Conservation (phyloP, 2,888 invertebrate genomes). For the Dasysyrphus tricinctus region DNA sequence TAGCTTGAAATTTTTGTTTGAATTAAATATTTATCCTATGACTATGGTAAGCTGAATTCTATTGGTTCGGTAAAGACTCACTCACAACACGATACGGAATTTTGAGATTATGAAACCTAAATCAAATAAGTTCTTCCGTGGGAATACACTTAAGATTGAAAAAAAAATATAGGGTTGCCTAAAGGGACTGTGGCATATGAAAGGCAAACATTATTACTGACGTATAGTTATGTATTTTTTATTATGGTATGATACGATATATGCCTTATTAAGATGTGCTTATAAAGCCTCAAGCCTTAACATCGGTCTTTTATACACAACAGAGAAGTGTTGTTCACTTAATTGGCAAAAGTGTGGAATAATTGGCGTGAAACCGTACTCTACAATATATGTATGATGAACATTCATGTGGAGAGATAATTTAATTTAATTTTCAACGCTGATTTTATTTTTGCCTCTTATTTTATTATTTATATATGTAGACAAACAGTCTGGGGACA, state of each 20-base stretch:
- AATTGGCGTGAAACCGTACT: slow-evolving; percentile 59
- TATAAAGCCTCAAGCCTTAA: not conserved
- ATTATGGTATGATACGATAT: not conserved
- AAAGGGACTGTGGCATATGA: slow-evolving; percentile 1
- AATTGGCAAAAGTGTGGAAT: slow-evolving; percentile 67
- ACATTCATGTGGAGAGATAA: slow-evolving; percentile 24
- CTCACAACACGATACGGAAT: not conserved
- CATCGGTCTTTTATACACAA: slow-evolving; percentile 35
- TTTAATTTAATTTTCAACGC: slow-evolving; percentile 60
- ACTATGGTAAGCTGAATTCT: slow-evolving; percentile 13
- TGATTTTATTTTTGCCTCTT: slow-evolving; percentile 34
- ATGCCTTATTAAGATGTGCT: not conserved
- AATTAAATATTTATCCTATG: slow-evolving; percentile 61
- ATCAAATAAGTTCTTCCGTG: slow-evolving; percentile 41
- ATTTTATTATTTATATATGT: not conserved
- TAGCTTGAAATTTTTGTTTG: slow-evolving; percentile 21
- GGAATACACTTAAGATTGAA: slow-evolving; percentile 11
- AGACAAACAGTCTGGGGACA: slow-evolving; percentile 21
- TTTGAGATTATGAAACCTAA: slow-evolving; percentile 35
- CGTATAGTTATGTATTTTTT: not conserved
- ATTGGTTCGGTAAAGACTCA: not conserved
- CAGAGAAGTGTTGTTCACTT: slow-evolving; percentile 42
- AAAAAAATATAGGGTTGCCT: slow-evolving; percentile 6
- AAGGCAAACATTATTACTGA: slow-evolving; percentile 7
- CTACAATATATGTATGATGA: not conserved